These are phyloP conservation scores for Circaetus cinerascens DNA, from an alignment of 2,113 vertebrate species.

Conservation along the genomic window DNA sequence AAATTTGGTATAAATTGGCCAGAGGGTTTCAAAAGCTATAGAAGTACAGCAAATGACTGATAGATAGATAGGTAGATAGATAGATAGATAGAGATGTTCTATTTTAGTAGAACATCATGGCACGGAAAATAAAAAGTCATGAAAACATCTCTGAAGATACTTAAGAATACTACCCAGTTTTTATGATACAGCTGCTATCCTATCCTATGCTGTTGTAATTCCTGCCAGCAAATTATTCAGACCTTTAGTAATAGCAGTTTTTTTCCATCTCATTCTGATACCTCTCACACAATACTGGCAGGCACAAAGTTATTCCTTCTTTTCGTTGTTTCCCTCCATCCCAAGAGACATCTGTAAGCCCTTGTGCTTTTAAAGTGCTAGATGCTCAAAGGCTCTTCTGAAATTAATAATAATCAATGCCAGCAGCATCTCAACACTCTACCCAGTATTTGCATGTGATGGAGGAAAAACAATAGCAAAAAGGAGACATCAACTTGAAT, in stretches of 20 bases:
- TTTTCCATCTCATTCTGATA: slow-evolving; percentile 36
- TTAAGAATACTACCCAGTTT: background rate
- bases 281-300: slow-evolving; percentile 63
- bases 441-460: slow-evolving; percentile 47
- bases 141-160: background rate
- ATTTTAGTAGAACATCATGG: background rate
- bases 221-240: slow-evolving; percentile 15
- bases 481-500: slow-evolving; percentile 55
- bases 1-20: background rate
- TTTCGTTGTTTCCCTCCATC: background rate
- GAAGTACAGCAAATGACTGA: background rate
- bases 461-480: slow-evolving; percentile 60
- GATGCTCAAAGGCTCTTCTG: slow-evolving; percentile 56
- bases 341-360: slow-evolving; percentile 48
- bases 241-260: background rate
- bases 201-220: background rate
- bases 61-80: background rate
- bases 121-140: background rate
- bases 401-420: slow-evolving; percentile 63
- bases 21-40: background rate
- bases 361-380: slow-evolving; percentile 41
- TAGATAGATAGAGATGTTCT: background rate
- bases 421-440: slow-evolving; percentile 64
- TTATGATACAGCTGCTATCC: background rate
- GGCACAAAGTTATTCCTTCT: slow-evolving; percentile 29